These are phyloP conservation scores for Blomia tropicalis DNA, from an alignment of 2,888 invertebrate species.

Conservation along the genomic window DNA sequence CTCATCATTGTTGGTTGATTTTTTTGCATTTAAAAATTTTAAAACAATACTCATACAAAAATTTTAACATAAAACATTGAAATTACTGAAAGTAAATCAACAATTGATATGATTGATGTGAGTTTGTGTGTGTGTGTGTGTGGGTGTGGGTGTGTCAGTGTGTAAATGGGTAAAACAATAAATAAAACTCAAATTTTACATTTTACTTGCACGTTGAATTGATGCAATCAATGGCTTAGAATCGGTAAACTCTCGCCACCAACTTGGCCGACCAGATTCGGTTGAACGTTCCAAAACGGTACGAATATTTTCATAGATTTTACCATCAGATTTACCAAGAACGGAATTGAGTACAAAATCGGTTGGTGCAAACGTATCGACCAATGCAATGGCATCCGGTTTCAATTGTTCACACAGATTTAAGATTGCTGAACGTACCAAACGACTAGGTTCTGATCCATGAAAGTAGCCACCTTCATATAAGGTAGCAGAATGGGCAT, in stretches of 20 bases:
- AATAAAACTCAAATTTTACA: too few relatives aligned
- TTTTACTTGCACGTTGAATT: too few relatives aligned
- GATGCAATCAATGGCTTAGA: conserved; percentile 21
- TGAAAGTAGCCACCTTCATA: conserved; percentile 39
- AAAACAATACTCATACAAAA: too few relatives aligned
- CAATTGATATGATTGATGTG: too few relatives aligned
- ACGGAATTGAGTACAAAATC: conserved; percentile 76
- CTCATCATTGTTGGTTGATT: too few relatives aligned
- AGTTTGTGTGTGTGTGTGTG: too few relatives aligned
- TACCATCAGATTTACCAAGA: conserved; percentile 68
- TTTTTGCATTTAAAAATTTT: too few relatives aligned
- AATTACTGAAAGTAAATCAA: too few relatives aligned
- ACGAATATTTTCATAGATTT: conserved; percentile 34
- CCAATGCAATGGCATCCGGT: conserved; percentile 55
- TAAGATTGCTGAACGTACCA: conserved; percentile 46
- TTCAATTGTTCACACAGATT: conserved; percentile 53
- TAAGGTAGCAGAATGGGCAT: conserved; percentile 53
- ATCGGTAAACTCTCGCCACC: conserved; percentile 24
- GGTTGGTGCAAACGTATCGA: conserved; percentile 70
- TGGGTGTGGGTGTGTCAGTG: too few relatives aligned
- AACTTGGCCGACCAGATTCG: conserved; percentile 20
- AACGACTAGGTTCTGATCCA: conserved; percentile 29
- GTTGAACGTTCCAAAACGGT: neutral
- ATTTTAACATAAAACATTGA: too few relatives aligned
- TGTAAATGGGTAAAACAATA: too few relatives aligned